phyloP scores from a whole-genome alignment of 2,797 vertebrate species.

The Myotis myotis region DNA sequence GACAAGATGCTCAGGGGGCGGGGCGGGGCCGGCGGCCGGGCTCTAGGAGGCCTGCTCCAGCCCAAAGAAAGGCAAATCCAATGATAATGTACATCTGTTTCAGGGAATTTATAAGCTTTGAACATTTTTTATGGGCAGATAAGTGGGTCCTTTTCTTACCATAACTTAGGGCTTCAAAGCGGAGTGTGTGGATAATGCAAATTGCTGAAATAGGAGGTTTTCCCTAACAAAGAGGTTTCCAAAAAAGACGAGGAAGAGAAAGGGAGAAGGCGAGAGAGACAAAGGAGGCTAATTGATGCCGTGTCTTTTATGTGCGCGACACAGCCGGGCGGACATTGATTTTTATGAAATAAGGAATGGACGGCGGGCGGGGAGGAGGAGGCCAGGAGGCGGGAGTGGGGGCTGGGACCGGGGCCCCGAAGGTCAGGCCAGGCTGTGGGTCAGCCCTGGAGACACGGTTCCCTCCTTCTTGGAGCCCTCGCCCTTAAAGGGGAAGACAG shows the following conservation, averaged over 20 bases:
- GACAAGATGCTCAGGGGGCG: constrained; percentile 92
- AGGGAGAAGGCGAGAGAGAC: constrained; percentile 75
- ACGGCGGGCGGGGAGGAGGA: constrained; percentile 37
- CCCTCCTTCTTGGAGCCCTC: neutral
- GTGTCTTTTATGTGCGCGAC: constrained; percentile 92
- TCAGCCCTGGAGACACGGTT: neutral
- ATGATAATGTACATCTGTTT: constrained; percentile 99
- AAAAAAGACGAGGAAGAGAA: constrained; percentile 86
- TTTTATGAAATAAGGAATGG: constrained; percentile 85
- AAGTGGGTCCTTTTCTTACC: constrained; percentile 97
- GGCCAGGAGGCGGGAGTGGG: neutral
- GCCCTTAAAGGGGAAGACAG: neutral
- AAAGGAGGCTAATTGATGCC: constrained; percentile 96
- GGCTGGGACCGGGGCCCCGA: neutral
- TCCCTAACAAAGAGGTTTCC: constrained; percentile 90
- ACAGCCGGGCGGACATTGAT: constrained; percentile 88
- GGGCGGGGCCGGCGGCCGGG: constrained; percentile 90
- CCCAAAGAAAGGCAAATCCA: constrained; percentile 94
- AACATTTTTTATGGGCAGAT: constrained; percentile 97
- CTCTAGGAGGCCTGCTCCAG: constrained; percentile 94
- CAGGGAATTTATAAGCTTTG: constrained; percentile 99
- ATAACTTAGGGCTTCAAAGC: constrained; percentile 99
- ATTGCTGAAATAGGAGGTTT: constrained; percentile 94
- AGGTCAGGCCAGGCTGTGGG: neutral
- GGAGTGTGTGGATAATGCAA: constrained; percentile 99